Conservation (phyloP, 2,113 vertebrate species). For the Miniopterus natalensis region DNA sequence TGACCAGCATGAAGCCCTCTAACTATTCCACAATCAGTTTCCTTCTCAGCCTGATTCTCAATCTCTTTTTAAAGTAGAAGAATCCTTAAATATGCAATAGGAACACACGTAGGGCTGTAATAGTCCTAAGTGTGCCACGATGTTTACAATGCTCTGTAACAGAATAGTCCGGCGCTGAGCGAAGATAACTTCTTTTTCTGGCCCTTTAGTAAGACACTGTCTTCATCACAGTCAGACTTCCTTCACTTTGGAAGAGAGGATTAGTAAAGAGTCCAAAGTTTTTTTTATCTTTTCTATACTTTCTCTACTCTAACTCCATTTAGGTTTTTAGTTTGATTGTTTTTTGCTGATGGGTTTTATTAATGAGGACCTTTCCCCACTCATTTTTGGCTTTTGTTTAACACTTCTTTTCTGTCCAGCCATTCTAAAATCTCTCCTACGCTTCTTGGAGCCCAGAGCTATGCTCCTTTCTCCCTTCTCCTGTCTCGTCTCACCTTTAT, state of each 20-base stretch:
- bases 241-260: background rate
- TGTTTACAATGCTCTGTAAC: background rate
- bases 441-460: background rate
- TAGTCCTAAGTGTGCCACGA: background rate
- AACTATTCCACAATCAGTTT: background rate
- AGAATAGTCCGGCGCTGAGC: background rate
- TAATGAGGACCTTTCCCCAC: background rate
- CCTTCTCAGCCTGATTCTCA: constrained; percentile 13
- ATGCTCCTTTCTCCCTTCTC: background rate
- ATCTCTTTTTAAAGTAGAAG: constrained; percentile 43
- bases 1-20: background rate
- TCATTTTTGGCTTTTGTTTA: background rate
- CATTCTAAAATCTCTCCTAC: background rate
- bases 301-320: background rate
- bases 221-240: background rate
- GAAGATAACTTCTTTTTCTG: background rate
- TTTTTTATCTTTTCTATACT: background rate
- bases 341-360: background rate
- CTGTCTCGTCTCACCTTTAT: background rate
- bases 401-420: background rate
- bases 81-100: background rate
- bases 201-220: background rate
- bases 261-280: background rate
- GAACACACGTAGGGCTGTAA: background rate
- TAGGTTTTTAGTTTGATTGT: background rate